Base-by-base conservation (phyloP, 2,888 invertebrate species). In the Harmothoe impar region DNA sequence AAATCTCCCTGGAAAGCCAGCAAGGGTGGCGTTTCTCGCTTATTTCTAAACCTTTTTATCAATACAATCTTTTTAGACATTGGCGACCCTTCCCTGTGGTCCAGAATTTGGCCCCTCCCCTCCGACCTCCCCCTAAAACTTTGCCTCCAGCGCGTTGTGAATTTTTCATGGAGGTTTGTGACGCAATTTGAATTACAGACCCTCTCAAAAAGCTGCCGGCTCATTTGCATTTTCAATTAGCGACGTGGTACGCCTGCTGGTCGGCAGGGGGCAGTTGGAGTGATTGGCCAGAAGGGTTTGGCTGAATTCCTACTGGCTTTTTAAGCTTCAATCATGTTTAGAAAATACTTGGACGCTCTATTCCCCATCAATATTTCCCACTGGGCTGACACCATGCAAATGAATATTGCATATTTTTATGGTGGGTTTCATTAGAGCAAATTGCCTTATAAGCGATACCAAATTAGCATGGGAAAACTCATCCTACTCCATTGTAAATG, bases 211-310 rank as follows among this genome's bases (percentile, higher is more conserved):
- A 25, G 31, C 52, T 12, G 0, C 12, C 15, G 12, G 5, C 86
- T 86, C 86, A 86, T 86, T 86, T 86, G 86, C 86, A 86, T 86
- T 86, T 86, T 29, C 86, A 86, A 86, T 54, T 56, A 51, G 33
- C 43, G 43, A 43, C 43, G 35, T 35, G 84, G 33, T 51, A 33
- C 78, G 84, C 35, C 84, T 43, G 25, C 10, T 52, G 54, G 52
- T 20, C 29, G 29, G 54, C 31, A 23, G 54, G 86, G 52, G 29
- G 29, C 25, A 12, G 86, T 0, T 51, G 54, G 54, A 78, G 31
- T 43, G 81, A 81, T 35, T 81, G 81, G 35, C 43, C 33, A 0
- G n/a, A 33, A 20, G 20, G 43, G 35, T 33, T 20, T 33, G 17
- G 33, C 81, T 62, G n/a, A 62, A 62, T 62, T 62, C n/a, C 62